A percentile compares a stretch with the other conserved stretches of the same genome.
Evolutionary conservation across 2,888 invertebrate species (phyloP).

Genomic region (Heliconius ethilla): DNA sequence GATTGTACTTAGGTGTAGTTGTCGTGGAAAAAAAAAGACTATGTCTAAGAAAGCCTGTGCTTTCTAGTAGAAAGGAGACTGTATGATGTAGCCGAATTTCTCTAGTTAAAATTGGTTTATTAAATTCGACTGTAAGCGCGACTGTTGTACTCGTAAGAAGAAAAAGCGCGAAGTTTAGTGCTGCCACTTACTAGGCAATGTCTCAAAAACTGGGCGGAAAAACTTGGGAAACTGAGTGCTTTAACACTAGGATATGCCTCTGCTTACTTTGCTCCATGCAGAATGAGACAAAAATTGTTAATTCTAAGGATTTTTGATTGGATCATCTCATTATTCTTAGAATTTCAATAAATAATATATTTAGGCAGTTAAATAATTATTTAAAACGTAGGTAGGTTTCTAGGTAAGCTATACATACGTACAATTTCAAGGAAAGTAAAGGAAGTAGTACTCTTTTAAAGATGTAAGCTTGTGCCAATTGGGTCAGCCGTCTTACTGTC

Average conservation of each 20-base stretch:
- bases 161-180: neutral
- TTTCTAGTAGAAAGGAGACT: constrained; percentile 8
- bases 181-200: neutral
- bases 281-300: neutral
- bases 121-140: neutral
- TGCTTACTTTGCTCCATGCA: neutral
- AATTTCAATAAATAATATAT: no score
- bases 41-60: neutral
- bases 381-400: neutral
- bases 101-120: neutral
- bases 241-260: neutral
- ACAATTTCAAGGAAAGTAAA: constrained; percentile 49
- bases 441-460: constrained; percentile 60
- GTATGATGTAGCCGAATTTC: neutral
- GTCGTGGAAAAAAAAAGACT: neutral
- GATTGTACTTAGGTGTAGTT: neutral
- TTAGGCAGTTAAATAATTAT: neutral
- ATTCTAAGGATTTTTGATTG: no score
- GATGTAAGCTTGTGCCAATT: constrained; percentile 68
- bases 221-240: neutral
- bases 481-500: constrained; percentile 65
- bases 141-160: neutral
- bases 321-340: no score
- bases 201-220: neutral
- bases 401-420: constrained; percentile 6